Evolutionary conservation across 2,797 vertebrate genomes (phyloP), one percentile per base, ranked within the genome.

Genomic region (Enteromius trimaculatus): DNA sequence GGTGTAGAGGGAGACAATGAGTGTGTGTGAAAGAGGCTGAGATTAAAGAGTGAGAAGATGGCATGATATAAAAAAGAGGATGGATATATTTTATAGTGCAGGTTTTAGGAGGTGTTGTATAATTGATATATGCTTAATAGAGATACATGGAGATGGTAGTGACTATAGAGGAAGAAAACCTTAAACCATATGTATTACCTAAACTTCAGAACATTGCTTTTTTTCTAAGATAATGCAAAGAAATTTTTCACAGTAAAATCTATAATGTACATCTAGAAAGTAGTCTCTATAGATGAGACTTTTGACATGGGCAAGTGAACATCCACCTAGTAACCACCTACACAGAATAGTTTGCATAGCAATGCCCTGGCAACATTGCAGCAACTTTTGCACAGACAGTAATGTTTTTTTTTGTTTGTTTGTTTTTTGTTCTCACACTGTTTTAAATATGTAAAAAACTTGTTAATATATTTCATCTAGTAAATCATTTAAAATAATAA

Each of bases 11-110:
- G 71, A 31, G 51, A 81, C 34, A 58, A 39, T 58, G 71, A 16
- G 42, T 37, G 49, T 69, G 58, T 37, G 5, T 53, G 55, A 60
- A 77, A 69, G 82, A 64, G 64, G 68, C 86, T 77, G 74, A 53
- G 81, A 75, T 77, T 51, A 64, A 84, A 79, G n/a, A 23, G 34
- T n/a, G 75, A 17, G 19, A 44, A 55, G 64, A 42, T 7, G 5
- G 6, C 44, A 55, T 42, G 49, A 81, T 75, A 21, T n/a, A 21
- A 37, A 49, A 53, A 47, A 51, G 44, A 58, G 23, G 31, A 29
- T 29, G 8, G 19, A 79, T 29, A 58, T 49, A 19, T n/a, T 70
- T 34, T 70, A 51, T n/a, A 51, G 55, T 76, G 29, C 21, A 17
- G 39, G 0, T 7, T 60, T 79, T 53, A 37, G 49, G 9, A 2